phyloP scores from a whole-genome alignment of 2,888 invertebrate species.

The Pristionchus arcanus region DNA sequence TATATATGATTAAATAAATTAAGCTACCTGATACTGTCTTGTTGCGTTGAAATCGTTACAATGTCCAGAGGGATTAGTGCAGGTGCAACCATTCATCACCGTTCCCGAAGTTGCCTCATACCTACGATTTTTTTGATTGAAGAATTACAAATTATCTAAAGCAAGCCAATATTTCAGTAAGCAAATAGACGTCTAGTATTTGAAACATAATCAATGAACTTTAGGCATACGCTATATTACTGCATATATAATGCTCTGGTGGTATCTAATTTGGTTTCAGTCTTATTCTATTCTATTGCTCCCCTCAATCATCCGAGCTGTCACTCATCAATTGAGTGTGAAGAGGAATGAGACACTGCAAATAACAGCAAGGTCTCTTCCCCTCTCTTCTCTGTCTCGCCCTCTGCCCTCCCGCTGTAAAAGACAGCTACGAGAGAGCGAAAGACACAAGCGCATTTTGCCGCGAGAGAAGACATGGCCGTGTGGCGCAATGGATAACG shows the following conservation, averaged over 20 bases:
- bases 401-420: background rate
- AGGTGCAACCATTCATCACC: conserved; percentile 77
- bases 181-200: no score
- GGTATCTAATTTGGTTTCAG: background rate
- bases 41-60: conserved; percentile 76
- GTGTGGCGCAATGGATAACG: conserved; percentile 69
- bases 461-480: conserved; percentile 49
- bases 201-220: no score
- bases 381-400: conserved; percentile 19
- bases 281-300: background rate
- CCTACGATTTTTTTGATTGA: conserved; percentile 56
- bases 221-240: no score
- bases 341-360: background rate
- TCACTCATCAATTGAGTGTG: conserved; percentile 26
- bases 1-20: background rate
- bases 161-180: no score
- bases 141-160: no score
- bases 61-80: conserved; percentile 74
- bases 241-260: background rate
- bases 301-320: background rate
- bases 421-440: conserved; percentile 2
- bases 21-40: conserved; percentile 67
- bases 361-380: background rate
- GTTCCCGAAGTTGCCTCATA: conserved; percentile 74
- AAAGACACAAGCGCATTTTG: background rate